Percentiles rank a stretch among this genome's conserved stretches.
Evolutionary conservation across 2,797 vertebrate genomes (phyloP).

Genomic region (Manis crassicaudata): DNA sequence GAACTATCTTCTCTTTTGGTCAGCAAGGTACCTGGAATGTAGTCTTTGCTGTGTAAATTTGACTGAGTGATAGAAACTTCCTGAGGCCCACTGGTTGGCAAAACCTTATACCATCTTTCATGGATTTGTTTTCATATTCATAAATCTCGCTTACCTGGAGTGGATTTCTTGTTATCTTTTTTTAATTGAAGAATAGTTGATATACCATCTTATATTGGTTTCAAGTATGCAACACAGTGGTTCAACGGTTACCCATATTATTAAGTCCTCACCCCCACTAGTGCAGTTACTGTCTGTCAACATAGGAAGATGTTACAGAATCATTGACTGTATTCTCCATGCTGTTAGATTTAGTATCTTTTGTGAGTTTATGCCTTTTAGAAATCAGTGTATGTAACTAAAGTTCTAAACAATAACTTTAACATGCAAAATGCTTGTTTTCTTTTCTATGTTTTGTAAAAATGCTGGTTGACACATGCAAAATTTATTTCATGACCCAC

Average conservation of each 20-base stretch:
- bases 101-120: neutral
- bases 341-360: neutral
- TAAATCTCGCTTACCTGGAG: too few species aligned
- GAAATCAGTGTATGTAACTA: neutral
- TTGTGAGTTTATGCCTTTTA: neutral
- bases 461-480: neutral
- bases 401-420: neutral
- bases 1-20: neutral
- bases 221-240: too few species aligned
- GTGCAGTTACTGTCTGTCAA: too few species aligned
- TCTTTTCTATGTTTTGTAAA: neutral
- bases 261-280: too few species aligned
- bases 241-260: too few species aligned
- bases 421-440: neutral
- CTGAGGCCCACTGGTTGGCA: neutral
- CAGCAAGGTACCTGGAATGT: neutral
- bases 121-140: neutral
- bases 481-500: conserved; percentile 9
- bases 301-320: too few species aligned
- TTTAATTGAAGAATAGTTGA: too few species aligned
- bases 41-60: neutral
- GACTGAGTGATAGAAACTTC: neutral
- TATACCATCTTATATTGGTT: too few species aligned
- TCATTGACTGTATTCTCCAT: too few species aligned
- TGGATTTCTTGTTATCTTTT: too few species aligned